Evolutionary conservation across 2,797 vertebrate genomes (phyloP).

Genomic region (Hozukius guyotensis): DNA sequence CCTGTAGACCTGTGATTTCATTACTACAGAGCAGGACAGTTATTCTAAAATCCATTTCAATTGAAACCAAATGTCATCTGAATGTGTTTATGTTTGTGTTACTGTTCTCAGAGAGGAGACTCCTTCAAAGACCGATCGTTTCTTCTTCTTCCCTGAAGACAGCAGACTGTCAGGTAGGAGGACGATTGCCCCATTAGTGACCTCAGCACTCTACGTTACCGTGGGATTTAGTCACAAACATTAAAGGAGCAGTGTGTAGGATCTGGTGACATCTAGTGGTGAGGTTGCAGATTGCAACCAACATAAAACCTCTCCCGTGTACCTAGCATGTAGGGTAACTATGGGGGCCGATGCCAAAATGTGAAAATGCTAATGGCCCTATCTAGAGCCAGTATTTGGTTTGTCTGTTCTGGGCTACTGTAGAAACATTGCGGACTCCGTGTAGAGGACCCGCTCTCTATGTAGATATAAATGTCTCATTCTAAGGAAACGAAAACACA

Average conservation of each 20-base stretch:
- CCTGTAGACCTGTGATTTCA: background rate
- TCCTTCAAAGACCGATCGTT: conserved; percentile 67
- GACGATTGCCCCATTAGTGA: background rate
- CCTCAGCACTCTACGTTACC: background rate
- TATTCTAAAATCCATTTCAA: background rate
- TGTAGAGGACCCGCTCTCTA: background rate
- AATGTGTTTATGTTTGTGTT: background rate
- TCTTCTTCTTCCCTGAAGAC: conserved; percentile 90
- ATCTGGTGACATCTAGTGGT: background rate
- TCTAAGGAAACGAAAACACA: background rate
- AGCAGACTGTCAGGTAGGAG: conserved; percentile 85
- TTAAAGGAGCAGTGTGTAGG: background rate
- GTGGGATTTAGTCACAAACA: background rate
- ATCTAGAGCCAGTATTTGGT: no score
- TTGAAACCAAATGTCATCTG: background rate
- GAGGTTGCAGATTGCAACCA: no score
- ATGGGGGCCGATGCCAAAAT: no score
- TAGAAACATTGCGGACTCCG: no score
- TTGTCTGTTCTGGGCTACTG: no score
- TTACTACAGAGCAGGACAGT: background rate
- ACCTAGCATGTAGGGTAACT: no score
- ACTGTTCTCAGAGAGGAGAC: conserved; percentile 69
- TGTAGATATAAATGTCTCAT: background rate
- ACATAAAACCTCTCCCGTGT: no score
- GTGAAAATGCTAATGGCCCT: no score